Conservation (phyloP, 1,140 invertebrate species). For the Cyrtorhinus lividipennis region DNA sequence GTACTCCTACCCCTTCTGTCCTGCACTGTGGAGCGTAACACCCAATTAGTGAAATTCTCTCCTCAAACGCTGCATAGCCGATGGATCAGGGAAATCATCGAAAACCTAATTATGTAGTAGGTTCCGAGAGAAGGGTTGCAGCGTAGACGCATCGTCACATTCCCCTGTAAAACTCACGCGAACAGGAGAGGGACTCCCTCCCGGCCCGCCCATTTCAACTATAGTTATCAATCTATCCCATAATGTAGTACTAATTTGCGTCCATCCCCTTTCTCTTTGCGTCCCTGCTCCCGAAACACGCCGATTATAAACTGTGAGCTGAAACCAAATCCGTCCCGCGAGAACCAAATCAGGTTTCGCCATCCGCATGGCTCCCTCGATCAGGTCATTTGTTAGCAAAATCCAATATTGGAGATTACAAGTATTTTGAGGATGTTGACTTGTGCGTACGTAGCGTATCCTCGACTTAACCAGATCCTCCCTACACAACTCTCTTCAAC, state of each 20-base stretch:
- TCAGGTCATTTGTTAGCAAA: not conserved
- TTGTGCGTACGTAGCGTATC: too few species aligned
- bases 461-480: too few species aligned
- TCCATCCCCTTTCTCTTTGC: not conserved
- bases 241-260: not conserved
- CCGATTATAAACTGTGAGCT: not conserved
- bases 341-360: too few species aligned
- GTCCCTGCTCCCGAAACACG: not conserved
- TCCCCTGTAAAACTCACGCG: not conserved
- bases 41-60: not conserved
- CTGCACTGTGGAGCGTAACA: too few species aligned
- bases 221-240: not conserved
- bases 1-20: too few species aligned
- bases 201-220: not conserved
- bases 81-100: not conserved
- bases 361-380: not conserved
- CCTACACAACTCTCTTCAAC: too few species aligned
- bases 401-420: not conserved
- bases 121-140: not conserved
- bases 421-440: conserved; percentile 8
- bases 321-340: not conserved
- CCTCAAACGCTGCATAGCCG: not conserved
- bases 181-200: too few species aligned
- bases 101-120: not conserved
- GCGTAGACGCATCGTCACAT: not conserved